Evolutionary conservation across 2,888 invertebrate species (phyloP), one percentile per base, ranked within the genome.

Genomic region (Ophion ellenae): DNA sequence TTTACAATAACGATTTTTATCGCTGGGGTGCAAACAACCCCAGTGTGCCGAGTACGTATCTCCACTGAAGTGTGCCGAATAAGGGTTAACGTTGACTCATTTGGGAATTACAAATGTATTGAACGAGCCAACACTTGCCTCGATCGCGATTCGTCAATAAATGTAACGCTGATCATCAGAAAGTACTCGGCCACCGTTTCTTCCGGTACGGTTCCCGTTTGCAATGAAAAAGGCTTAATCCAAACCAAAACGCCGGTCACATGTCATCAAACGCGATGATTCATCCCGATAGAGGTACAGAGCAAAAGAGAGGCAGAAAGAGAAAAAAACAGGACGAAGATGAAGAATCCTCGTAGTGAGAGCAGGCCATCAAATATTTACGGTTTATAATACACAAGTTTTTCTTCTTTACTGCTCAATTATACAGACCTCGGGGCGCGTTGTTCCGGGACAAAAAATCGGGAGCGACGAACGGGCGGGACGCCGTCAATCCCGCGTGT

Each of bases 321-420:
- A 74, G 77, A 81, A 86, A 81, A 85, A 86, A 87, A 86, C 85
- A 74, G 47, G 47, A 14, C 3, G 11, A 11, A 24, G 67, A 69
- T 45, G 40, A 17, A 28, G 9, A 24, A 47, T 45, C 5, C 45
- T 45, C 47, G 1, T 45, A 45, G 36, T 69, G 20, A 24, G 14
- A 17, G 24, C 28, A 2, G 28, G 53, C 17, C 53, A 53, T 53
- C 53, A 17, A 70, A 28, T 47, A 28, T 70, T 70, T 53, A 53
- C 28, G 17, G 53, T 7, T 70, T 24, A 28, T 53, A 45, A 47
- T 70, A 70, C 24, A 17, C 28, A n/a, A 70, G 70, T 47, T 66
- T n/a, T 17, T 36, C 20, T 61, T 61, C 24, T 63, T 63, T 17
- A 28, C 32, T 63, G 28, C 20, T 59, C 28, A 67, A 71, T 36